These are phyloP conservation scores for Drosophila seguyi DNA, from an alignment of 1,140 invertebrate species.

Conservation along the genomic window DNA sequence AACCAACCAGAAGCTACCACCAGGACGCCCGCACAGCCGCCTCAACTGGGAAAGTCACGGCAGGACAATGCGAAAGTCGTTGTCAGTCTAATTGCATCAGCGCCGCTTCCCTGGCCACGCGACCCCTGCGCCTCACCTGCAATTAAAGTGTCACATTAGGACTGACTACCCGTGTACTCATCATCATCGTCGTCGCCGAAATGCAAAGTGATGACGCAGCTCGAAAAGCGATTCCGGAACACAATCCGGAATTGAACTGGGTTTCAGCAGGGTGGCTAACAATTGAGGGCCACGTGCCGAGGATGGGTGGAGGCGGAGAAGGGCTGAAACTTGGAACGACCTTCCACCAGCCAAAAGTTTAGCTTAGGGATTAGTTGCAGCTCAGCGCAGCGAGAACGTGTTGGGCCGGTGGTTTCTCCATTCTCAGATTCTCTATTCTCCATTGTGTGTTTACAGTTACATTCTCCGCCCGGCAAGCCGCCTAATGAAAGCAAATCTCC, in stretches of 20 bases:
- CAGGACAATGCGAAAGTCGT: constrained; percentile 79
- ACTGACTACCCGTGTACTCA: constrained; percentile 23
- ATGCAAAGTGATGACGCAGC: constrained; percentile 73
- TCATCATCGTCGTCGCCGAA: constrained; percentile 3
- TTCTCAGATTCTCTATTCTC: neutral
- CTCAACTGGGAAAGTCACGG: constrained; percentile 62
- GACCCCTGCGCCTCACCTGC: constrained; percentile 75
- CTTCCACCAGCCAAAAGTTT: constrained; percentile 71
- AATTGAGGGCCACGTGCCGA: constrained; percentile 56
- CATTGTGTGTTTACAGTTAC: constrained; percentile 77
- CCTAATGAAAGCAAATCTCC: constrained; percentile 84
- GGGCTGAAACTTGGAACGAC: constrained; percentile 52
- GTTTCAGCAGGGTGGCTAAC: constrained; percentile 14
- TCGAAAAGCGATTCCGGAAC: constrained; percentile 72
- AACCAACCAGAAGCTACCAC: constrained; percentile 19
- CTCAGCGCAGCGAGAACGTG: constrained; percentile 57
- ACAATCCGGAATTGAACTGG: constrained; percentile 34
- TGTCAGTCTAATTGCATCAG: constrained; percentile 77
- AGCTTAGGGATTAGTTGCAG: constrained; percentile 74
- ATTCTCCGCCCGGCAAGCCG: constrained; percentile 69
- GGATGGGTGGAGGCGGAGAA: constrained; percentile 13
- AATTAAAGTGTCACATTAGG: constrained; percentile 84
- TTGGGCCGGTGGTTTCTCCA: constrained; percentile 55
- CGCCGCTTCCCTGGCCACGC: constrained; percentile 68
- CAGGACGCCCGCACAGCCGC: constrained; percentile 18